Evolutionary conservation across 2,797 vertebrate genomes (phyloP), one percentile per base, ranked within the genome.

Genomic region (Decapterus maruadsi): DNA sequence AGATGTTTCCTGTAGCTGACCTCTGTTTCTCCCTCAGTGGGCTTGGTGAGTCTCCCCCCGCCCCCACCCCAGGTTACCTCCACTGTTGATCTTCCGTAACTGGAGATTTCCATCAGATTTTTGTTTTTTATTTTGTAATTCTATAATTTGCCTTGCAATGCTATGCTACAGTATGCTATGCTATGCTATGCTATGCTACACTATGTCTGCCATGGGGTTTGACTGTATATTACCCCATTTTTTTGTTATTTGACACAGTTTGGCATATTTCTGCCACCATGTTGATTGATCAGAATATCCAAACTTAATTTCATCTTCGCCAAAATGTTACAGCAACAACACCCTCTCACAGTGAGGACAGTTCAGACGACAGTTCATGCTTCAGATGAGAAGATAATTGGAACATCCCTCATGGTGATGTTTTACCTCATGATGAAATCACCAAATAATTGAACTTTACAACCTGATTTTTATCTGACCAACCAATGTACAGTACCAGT

Each of bases 1-100:
- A 96, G 93, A 99, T 99, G 98, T 94, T 96, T 79, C 97, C 97
- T 22, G 91, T 99, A 50, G 97, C 97, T 70, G 97, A 98, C 73
- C 94, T 99, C 78, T 99, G 98, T 79, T 97, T 96, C 78, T 97
- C 98, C 54, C 96, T 96, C 83, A 96, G 89, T 4, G 97, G 97
- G 0, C 95, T 96, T 26, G 96, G 98, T 99, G 90, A 96, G 96
- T 91, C 36, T 67, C 11, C 59, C 1, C 14, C 10, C 11, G n/a
- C 26, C 26, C 67, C 5, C 6, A 22, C 1, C 34, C 31, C 31
- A 34, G 31, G 31, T 74, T 20, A 50, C 8, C 2, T 68, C 19
- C 36, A 31, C 20, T 51, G 46, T 38, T 2, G 56, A 58, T 45
- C 36, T 43, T n/a, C 1, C 48, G 9, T 31, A 45, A 36, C 22